Conservation (phyloP, 2,113 vertebrate genomes). For the Malaclemys terrapin region DNA sequence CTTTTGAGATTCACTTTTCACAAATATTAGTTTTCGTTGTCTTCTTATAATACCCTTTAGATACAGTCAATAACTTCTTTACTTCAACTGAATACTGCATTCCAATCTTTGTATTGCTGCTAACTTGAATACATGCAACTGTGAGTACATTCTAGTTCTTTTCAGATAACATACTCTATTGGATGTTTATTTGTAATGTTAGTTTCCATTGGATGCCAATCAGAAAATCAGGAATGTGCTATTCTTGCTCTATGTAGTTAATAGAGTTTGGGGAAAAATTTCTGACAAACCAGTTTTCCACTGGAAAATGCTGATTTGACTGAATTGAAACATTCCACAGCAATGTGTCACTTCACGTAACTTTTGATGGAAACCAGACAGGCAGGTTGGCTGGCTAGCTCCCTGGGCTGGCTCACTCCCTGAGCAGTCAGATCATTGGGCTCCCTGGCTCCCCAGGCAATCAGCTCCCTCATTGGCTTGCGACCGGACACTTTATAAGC, state of each 20-base stretch:
- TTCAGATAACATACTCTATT: not conserved
- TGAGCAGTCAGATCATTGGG: not conserved
- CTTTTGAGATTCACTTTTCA: not conserved
- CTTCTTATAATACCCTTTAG: not conserved
- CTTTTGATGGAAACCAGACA: not conserved
- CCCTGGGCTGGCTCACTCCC: not conserved
- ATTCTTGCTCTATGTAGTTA: not conserved
- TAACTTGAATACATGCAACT: not conserved
- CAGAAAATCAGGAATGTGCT: not conserved
- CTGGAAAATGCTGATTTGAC: not conserved
- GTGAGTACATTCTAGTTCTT: not conserved
- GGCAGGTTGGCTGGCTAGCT: not conserved
- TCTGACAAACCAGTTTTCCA: not conserved
- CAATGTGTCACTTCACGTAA: not conserved
- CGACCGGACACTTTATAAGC: not conserved
- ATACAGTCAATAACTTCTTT: not conserved
- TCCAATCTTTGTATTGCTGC: not conserved
- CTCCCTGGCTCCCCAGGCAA: too few relatives aligned
- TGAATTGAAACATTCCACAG: not conserved
- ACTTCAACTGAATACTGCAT: not conserved
- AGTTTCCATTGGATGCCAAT: not conserved
- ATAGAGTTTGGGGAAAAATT: not conserved
- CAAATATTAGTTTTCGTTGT: not conserved
- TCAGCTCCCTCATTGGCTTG: not conserved
- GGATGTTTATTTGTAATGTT: not conserved